These are phyloP conservation scores for Lota lota DNA, from an alignment of 2,113 vertebrate species.

Conservation along the genomic window DNA sequence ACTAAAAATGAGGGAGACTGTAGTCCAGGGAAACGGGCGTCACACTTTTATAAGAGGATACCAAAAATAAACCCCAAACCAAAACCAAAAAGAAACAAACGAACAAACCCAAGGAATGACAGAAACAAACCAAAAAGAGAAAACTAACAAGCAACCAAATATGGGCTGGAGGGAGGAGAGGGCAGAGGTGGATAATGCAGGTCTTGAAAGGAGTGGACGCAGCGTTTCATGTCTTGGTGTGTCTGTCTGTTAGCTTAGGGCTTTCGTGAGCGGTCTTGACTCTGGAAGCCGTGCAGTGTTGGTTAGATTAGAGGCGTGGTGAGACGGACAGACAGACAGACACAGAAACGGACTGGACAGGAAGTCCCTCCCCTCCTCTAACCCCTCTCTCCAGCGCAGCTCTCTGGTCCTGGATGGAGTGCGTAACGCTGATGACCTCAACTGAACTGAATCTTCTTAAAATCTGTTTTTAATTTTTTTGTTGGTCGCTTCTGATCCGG, in stretches of 20 bases:
- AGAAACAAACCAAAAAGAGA: constrained; percentile 79
- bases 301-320: constrained; percentile 36
- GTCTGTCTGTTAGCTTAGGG: constrained; percentile 46
- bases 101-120: constrained; percentile 65
- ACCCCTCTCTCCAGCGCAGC: constrained; percentile 62
- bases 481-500: constrained; percentile 61
- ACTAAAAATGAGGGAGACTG: constrained; percentile 1
- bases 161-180: constrained; percentile 70
- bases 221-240: constrained; percentile 19
- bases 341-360: constrained; percentile 15
- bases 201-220: constrained; percentile 22
- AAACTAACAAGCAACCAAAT: constrained; percentile 77
- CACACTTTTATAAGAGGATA: constrained; percentile 65
- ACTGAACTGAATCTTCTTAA: constrained; percentile 75
- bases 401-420: constrained; percentile 76
- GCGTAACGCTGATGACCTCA: constrained; percentile 78
- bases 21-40: constrained; percentile 47
- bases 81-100: constrained; percentile 61
- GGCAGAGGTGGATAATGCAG: constrained; percentile 51
- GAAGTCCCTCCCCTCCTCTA: constrained; percentile 51
- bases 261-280: constrained; percentile 31
- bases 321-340: constrained; percentile 31
- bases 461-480: constrained; percentile 68
- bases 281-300: constrained; percentile 65
- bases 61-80: constrained; percentile 63